Evolutionary conservation across 2,888 invertebrate genomes (phyloP), one percentile per base, ranked within the genome.

Genomic region (Drosophila quinaria): DNA sequence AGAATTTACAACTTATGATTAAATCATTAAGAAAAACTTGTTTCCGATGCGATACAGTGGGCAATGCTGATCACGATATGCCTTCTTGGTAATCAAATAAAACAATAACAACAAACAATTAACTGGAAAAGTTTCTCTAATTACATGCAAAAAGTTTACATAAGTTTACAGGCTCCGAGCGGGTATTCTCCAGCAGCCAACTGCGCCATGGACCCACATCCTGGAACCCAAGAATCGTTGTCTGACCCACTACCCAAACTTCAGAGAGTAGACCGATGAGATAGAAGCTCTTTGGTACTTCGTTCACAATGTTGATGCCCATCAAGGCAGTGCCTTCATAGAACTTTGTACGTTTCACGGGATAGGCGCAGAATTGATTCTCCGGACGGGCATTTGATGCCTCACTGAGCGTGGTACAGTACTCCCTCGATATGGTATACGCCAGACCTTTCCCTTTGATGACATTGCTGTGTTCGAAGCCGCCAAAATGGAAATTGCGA

Each of bases 351-450:
- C 61, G 54, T 13, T 58, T 62, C 0, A 31, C 44, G 0, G 85
- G 87, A 35, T 31, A 81, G 1, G 11, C 80, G 25, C 85, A 85
- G 55, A 87, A 66, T 19, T 83, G 80, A 37, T 70, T 74, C 15
- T 72, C 62, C 0, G 81, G 78, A 1, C 41, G 64, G 5, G 70
- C 55, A 0, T 29, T 64, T 1, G 60, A 15, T 4, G 50, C 25
- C 6, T 51, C 13, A 13, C 41, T 74, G 5, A 78, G 11, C 0
- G 0, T 0, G 1, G 46, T 68, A 42, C 84, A 84, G 39, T 46
- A 58, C 6, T 19, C 33, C 0, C 70, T 54, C 5, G 84, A 74
- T 15, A 80, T 17, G 8, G 47, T 56, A 42, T 74, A 33, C 2
- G 62, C 42, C 11, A 49, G n/a, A 5, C 76, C 83, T 29, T 86